Percentiles rank a stretch among this genome's conserved stretches.
Evolutionary conservation across 2,113 vertebrate species (phyloP).

Genomic region (Neomonachus schauinslandi): DNA sequence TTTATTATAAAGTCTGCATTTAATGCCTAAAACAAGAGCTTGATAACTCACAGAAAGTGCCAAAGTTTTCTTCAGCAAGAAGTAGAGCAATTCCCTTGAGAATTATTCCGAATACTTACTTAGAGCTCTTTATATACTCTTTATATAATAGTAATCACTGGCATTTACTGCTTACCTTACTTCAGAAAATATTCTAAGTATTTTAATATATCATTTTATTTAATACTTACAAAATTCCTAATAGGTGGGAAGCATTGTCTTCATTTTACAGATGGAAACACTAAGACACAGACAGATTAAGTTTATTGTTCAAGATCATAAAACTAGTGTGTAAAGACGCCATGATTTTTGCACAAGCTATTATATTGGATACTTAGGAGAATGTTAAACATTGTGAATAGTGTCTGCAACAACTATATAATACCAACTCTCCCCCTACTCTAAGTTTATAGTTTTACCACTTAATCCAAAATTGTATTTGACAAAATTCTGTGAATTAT

Average conservation of each 20-base stretch:
- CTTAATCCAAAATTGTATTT: neutral
- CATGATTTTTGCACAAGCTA: neutral
- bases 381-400: accelerated
- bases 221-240: neutral
- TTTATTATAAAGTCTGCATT: neutral
- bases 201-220: neutral
- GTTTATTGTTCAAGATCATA: neutral
- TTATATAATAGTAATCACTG: neutral
- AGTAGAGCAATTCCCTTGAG: neutral
- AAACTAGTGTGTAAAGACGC: neutral
- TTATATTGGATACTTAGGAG: neutral
- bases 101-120: neutral
- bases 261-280: neutral
- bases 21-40: neutral
- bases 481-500: neutral
- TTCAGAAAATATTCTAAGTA: neutral
- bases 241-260: neutral
- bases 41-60: neutral
- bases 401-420: accelerated
- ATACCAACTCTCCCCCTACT: accelerated
- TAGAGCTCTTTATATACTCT: neutral
- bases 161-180: neutral
- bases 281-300: neutral
- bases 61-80: neutral
- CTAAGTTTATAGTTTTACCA: neutral